phyloP scores from a whole-genome alignment of 1,140 invertebrate species.

The Scaptodrosophila lebanonensis region DNA sequence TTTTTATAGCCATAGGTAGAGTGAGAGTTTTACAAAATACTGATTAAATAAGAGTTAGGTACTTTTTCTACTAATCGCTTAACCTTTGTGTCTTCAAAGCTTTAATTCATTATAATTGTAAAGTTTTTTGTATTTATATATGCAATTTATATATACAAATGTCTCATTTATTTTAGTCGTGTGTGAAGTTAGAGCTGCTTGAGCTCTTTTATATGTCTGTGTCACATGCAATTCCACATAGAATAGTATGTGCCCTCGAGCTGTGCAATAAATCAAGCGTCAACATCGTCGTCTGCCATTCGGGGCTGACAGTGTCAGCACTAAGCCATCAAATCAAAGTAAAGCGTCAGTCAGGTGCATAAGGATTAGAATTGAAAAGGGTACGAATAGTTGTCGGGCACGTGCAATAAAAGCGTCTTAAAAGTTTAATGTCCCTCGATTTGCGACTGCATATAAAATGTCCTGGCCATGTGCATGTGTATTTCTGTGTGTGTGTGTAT shows the following conservation, averaged over 20 bases:
- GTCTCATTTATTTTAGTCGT: too few species aligned
- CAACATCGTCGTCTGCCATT: constrained; percentile 5
- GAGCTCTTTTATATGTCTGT: too few species aligned
- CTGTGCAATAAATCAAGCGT: constrained; percentile 51
- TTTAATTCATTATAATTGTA: too few species aligned
- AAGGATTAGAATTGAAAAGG: constrained; percentile 52
- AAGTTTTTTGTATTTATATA: too few species aligned
- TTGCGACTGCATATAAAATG: constrained; percentile 57
- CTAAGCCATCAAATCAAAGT: constrained; percentile 61
- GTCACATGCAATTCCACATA: constrained; percentile 15
- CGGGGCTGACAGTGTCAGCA: constrained; percentile 32
- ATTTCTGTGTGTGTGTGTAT: constrained; percentile 18
- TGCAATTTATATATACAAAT: too few species aligned
- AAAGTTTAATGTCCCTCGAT: constrained; percentile 65
- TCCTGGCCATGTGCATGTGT: constrained; percentile 20
- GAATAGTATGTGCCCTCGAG: constrained; percentile 19
- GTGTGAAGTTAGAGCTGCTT: too few species aligned
- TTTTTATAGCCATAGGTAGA: too few species aligned
- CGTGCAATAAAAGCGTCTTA: constrained; percentile 66
- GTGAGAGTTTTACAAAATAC: too few species aligned
- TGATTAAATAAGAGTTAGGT: too few species aligned
- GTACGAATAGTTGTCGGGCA: constrained; percentile 12
- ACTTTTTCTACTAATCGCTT: too few species aligned
- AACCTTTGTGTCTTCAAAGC: too few species aligned
- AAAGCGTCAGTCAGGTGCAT: constrained; percentile 11